Percentiles rank a stretch among this genome's conserved stretches.
Evolutionary conservation across 2,888 invertebrate species (phyloP).

Genomic region (Chrysolina americana): DNA sequence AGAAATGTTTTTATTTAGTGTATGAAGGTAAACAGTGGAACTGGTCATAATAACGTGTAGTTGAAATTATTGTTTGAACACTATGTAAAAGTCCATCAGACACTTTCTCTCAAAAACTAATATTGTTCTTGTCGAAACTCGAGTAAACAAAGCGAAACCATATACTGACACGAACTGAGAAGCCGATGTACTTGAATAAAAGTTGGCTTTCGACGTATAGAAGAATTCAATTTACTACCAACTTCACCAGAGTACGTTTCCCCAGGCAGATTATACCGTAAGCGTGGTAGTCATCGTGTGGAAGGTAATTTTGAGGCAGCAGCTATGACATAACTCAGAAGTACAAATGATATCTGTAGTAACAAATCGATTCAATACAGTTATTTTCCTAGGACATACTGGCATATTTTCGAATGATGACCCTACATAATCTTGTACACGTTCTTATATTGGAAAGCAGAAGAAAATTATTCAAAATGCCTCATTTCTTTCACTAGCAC

Average conservation of each 20-base stretch:
- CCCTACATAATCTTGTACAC: too few relatives aligned
- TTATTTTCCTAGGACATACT: too few relatives aligned
- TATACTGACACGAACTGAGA: slow-evolving; percentile 42
- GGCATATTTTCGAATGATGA: too few relatives aligned
- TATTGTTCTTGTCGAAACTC: background rate
- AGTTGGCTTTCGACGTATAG: slow-evolving; percentile 52
- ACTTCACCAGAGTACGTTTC: slow-evolving; percentile 47
- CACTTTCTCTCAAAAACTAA: background rate
- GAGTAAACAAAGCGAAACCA: slow-evolving; percentile 24
- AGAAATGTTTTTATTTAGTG: too few relatives aligned
- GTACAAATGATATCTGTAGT: too few relatives aligned
- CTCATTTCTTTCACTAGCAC: too few relatives aligned
- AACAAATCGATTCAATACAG: too few relatives aligned
- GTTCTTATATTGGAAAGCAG: too few relatives aligned
- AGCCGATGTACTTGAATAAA: slow-evolving; percentile 56
- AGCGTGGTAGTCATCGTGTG: slow-evolving; percentile 45
- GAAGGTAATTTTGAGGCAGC: slow-evolving; percentile 47
- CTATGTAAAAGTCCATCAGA: background rate
- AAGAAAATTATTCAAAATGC: too few relatives aligned
- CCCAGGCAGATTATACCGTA: slow-evolving; percentile 49
- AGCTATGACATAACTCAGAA: background rate
- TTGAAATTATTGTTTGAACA: too few relatives aligned
- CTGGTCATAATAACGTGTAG: too few relatives aligned
- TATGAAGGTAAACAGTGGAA: too few relatives aligned
- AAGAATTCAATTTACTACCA: slow-evolving; percentile 58